Percentiles rank a stretch among this genome's conserved stretches.
These are phyloP conservation scores for Ligdia adustata DNA, from an alignment of 2,888 invertebrate genomes.

Conservation along the genomic window DNA sequence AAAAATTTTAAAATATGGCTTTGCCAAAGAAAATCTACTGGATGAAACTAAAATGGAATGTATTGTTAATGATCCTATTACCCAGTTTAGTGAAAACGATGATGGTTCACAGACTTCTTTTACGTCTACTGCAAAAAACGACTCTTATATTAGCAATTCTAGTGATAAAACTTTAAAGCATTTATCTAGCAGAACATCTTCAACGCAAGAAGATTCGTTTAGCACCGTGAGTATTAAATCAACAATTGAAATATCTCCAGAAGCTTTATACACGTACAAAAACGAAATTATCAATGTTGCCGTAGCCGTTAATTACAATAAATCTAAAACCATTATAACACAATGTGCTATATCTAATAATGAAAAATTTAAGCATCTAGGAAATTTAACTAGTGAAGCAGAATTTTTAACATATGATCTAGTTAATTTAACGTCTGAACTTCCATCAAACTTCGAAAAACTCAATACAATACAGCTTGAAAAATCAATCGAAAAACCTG, in stretches of 20 bases:
- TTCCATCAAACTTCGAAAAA: slow-evolving; percentile 11
- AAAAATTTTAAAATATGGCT: slow-evolving; percentile 49
- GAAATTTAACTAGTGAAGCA: slow-evolving; percentile 37
- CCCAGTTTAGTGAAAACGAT: slow-evolving; percentile 31
- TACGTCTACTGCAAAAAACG: slow-evolving; percentile 36
- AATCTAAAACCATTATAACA: slow-evolving; percentile 26
- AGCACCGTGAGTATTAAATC: slow-evolving; percentile 35
- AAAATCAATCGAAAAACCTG: slow-evolving; percentile 3
- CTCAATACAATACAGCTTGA: slow-evolving; percentile 13
- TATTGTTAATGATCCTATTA: slow-evolving; percentile 17
- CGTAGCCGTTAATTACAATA: slow-evolving; percentile 51
- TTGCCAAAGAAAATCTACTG: slow-evolving; percentile 54
- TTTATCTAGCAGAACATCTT: slow-evolving; percentile 38
- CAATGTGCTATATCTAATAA: slow-evolving; percentile 23
- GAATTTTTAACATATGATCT: slow-evolving; percentile 35
- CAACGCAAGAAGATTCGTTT: slow-evolving; percentile 31
- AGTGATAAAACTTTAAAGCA: slow-evolving; percentile 53
- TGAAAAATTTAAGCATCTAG: slow-evolving; percentile 31
- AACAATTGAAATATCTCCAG: slow-evolving; percentile 30
- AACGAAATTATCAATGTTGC: slow-evolving; percentile 54
- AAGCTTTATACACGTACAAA: slow-evolving; percentile 41
- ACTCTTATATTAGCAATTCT: slow-evolving; percentile 41
- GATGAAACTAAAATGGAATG: slow-evolving; percentile 32
- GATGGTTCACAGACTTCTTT: slow-evolving; percentile 37
- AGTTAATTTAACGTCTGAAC: slow-evolving; percentile 34